A percentile compares a stretch with the other conserved stretches of the same genome.
Evolutionary conservation across 2,797 vertebrate species (phyloP).

Genomic region (Columba guinea): DNA sequence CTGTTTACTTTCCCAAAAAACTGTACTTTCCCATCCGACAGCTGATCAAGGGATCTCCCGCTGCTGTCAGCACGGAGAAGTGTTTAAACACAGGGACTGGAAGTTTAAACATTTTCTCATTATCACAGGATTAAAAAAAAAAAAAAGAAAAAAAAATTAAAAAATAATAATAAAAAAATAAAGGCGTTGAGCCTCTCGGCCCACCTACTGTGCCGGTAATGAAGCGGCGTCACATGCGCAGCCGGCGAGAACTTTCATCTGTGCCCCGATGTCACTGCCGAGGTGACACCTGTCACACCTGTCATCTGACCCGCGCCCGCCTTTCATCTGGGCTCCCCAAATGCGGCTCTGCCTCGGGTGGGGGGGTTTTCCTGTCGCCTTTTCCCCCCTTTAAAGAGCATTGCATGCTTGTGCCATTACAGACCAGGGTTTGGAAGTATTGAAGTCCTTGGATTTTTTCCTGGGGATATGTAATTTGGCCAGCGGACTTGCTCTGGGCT

Average conservation of each 20-base stretch:
- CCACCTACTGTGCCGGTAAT: constrained; percentile 81
- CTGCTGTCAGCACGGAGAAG: constrained; percentile 83
- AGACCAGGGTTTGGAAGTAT: not conserved
- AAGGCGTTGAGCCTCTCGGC: constrained; percentile 73
- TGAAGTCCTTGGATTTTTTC: not conserved
- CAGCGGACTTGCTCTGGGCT: not conserved
- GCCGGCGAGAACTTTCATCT: constrained; percentile 79
- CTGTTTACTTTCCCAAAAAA: constrained; percentile 82
- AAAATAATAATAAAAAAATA: constrained; percentile 76
- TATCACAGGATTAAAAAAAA: constrained; percentile 80
- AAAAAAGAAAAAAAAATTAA: constrained; percentile 44
- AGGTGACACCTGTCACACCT: constrained; percentile 83
- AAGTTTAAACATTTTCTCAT: constrained; percentile 86
- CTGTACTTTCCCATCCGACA: constrained; percentile 80
- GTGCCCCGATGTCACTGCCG: constrained; percentile 73
- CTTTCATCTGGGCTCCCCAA: constrained; percentile 79
- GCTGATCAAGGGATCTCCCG: constrained; percentile 80
- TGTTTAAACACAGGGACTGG: constrained; percentile 81
- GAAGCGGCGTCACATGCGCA: constrained; percentile 78
- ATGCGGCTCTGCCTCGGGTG: constrained; percentile 55
- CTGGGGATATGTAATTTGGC: constrained; percentile 14
- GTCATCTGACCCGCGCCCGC: constrained; percentile 74
- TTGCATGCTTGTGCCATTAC: constrained; percentile 9
- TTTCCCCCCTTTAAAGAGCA: constrained; percentile 39
- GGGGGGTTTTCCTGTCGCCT: not conserved